Conservation (phyloP, 2,797 vertebrate genomes). For the Periparus ater region DNA sequence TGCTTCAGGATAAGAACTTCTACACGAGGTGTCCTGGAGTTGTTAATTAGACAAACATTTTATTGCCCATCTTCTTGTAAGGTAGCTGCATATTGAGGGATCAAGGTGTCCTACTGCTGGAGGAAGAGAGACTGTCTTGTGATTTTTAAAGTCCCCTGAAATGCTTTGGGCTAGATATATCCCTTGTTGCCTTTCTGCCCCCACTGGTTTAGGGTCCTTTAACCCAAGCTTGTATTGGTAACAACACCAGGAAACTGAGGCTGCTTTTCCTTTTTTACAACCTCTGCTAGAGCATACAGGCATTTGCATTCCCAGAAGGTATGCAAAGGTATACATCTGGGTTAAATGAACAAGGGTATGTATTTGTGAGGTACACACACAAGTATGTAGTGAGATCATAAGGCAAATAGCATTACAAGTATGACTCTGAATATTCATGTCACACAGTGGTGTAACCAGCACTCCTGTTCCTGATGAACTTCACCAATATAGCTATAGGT, state of each 20-base stretch:
- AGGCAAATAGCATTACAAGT: neutral
- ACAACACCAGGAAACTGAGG: neutral
- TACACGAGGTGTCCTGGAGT: neutral
- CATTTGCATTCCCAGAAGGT: neutral
- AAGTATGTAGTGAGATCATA: neutral
- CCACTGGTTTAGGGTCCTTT: neutral
- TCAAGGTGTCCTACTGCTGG: neutral
- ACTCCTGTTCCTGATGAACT: neutral
- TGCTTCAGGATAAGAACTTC: neutral
- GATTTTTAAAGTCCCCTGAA: neutral
- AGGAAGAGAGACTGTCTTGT: neutral
- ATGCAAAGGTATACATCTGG: neutral
- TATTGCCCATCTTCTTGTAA: neutral
- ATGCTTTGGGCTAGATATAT: neutral
- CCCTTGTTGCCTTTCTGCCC: neutral
- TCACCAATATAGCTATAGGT: neutral
- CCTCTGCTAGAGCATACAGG: neutral
- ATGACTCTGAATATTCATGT: neutral
- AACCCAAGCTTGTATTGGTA: neutral
- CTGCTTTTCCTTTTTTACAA: neutral
- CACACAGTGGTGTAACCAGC: neutral
- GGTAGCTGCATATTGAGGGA: neutral
- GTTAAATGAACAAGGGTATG: neutral
- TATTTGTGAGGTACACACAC: neutral
- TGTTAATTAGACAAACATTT: slow-evolving; percentile 16